Conservation (phyloP, 2,797 vertebrate species). For the Myiotriccus ornatus region DNA sequence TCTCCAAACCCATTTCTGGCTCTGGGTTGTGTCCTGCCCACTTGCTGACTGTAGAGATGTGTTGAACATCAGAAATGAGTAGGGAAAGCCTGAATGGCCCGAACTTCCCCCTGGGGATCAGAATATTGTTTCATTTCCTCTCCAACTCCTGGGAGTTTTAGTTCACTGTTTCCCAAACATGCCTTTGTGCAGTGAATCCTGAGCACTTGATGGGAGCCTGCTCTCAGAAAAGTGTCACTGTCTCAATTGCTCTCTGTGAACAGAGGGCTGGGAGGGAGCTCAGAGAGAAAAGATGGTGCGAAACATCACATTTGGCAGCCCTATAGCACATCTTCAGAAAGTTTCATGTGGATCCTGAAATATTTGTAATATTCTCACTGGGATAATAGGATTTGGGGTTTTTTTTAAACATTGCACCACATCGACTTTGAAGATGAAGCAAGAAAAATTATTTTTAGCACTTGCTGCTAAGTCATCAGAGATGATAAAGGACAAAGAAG, state of each 20-base stretch:
- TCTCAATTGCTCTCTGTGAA: not conserved
- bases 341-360: not conserved
- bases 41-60: accelerated
- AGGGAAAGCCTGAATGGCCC: not conserved
- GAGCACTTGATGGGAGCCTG: not conserved
- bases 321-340: not conserved
- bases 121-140: not conserved
- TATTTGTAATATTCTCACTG: not conserved
- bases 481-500: not conserved
- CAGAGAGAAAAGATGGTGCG: not conserved
- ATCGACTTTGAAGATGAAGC: not conserved
- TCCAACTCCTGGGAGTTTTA: not conserved
- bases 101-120: accelerated
- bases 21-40: not conserved
- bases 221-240: not conserved
- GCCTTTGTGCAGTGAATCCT: not conserved
- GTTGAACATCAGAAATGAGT: not conserved
- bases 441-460: not conserved
- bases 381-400: not conserved
- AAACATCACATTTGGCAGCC: not conserved
- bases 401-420: not conserved
- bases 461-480: conserved; percentile 7
- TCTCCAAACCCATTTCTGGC: accelerated
- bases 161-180: not conserved
- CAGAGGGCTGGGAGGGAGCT: not conserved